Evolutionary conservation across 2,113 vertebrate species (phyloP).

Genomic region (Chauna torquata): DNA sequence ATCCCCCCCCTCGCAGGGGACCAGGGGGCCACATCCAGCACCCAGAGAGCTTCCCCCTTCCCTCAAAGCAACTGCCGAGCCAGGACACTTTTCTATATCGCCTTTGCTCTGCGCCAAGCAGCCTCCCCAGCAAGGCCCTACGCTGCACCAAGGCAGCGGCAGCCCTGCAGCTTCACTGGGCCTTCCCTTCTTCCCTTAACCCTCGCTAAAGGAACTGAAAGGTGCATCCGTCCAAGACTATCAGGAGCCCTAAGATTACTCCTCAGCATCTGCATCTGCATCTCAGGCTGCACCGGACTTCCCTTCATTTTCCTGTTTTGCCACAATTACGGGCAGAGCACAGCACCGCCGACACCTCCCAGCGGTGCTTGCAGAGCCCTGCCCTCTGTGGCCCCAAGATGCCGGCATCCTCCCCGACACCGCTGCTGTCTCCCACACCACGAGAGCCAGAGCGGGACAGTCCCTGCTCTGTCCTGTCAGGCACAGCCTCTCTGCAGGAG

Average conservation of each 20-base stretch:
- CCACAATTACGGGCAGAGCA: background rate
- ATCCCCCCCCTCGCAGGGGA: background rate
- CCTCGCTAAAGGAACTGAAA: background rate
- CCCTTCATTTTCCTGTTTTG: background rate
- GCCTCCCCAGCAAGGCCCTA: background rate
- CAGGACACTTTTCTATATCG: background rate
- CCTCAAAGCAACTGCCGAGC: background rate
- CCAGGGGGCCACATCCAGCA: background rate
- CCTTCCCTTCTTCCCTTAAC: background rate
- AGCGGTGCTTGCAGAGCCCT: background rate
- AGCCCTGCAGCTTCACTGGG: background rate
- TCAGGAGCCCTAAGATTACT: background rate
- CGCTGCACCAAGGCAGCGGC: background rate
- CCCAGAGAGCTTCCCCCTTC: background rate
- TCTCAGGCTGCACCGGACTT: background rate
- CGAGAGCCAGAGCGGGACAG: background rate
- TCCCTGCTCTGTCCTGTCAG: accelerated
- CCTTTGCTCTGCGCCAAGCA: background rate
- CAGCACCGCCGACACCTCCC: background rate
- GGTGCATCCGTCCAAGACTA: background rate
- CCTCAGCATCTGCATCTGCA: background rate
- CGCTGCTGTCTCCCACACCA: background rate
- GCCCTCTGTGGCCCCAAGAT: accelerated
- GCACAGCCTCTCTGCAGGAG: background rate
- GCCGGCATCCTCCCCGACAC: background rate